These are phyloP conservation scores for Lates japonicus DNA, from an alignment of 2,797 vertebrate species.

Conservation along the genomic window DNA sequence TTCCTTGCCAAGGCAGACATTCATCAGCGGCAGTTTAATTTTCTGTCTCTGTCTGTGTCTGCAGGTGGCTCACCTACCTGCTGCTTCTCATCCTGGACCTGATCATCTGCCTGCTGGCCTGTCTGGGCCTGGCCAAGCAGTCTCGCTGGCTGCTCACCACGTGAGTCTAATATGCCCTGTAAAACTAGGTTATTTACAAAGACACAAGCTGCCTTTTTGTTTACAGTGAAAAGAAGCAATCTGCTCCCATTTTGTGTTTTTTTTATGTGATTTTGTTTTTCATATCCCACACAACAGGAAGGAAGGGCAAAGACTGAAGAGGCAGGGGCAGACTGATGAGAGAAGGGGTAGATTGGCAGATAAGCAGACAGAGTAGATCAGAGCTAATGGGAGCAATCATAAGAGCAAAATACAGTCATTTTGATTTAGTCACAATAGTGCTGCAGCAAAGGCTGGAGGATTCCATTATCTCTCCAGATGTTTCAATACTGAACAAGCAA, in stretches of 20 bases:
- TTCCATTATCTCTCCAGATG: conserved; percentile 3
- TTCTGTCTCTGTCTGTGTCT: conserved; percentile 37
- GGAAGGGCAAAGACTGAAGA: not conserved
- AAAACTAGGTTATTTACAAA: conserved; percentile 18
- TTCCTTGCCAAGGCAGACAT: not conserved
- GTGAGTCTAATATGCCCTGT: conserved; percentile 84
- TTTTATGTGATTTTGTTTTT: conserved; percentile 6
- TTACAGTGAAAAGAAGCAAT: conserved; percentile 1
- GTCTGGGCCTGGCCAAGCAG: conserved; percentile 94
- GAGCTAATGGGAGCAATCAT: not conserved
- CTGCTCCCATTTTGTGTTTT: not conserved
- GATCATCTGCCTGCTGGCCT: conserved; percentile 93
- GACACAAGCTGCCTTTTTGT: conserved; percentile 11
- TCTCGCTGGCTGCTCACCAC: conserved; percentile 93
- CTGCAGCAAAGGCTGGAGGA: conserved; percentile 15
- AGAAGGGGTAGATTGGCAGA: conserved; percentile 10
- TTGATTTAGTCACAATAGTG: conserved; percentile 12
- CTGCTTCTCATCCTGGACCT: conserved; percentile 94
- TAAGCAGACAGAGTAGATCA: conserved; percentile 25
- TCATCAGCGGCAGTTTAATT: conserved; percentile 9
- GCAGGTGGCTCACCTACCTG: conserved; percentile 96
- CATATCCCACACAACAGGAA: not conserved
- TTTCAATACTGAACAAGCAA: not conserved
- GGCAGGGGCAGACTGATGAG: not conserved
- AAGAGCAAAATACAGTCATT: conserved; percentile 1